Conservation (phyloP, 2,113 vertebrate species). For the Tringa solitaria region DNA sequence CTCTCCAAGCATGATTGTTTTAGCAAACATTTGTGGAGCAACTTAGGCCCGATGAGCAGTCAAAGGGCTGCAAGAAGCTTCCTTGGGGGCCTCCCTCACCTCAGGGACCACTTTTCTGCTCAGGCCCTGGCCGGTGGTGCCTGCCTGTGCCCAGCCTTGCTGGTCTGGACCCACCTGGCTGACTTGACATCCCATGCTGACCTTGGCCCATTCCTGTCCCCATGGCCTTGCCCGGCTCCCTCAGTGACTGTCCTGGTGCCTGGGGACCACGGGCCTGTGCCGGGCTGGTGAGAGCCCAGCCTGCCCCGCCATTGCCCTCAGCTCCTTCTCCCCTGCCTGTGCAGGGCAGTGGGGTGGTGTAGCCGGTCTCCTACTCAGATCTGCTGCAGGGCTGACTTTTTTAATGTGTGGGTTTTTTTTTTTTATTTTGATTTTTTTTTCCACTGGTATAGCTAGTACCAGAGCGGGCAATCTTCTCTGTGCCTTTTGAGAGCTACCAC, state of each 20-base stretch:
- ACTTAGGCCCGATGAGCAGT: rapidly evolving
- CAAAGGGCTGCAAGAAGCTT: not conserved
- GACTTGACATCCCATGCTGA: not conserved
- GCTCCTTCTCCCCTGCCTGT: not conserved
- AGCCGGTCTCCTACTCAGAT: not conserved
- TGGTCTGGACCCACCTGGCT: no score
- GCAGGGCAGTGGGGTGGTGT: not conserved
- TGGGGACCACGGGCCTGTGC: rapidly evolving
- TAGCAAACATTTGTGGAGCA: not conserved
- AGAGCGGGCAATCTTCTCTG: not conserved
- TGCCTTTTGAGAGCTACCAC: not conserved
- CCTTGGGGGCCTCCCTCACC: rapidly evolving
- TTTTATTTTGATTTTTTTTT: not conserved
- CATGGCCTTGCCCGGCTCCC: no score
- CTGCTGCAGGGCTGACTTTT: not conserved
- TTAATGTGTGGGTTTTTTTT: not conserved
- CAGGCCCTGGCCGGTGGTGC: rapidly evolving
- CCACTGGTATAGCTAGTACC: not conserved
- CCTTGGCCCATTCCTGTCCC: rapidly evolving
- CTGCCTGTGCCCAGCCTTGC: not conserved
- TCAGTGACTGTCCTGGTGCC: not conserved
- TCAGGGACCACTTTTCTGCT: not conserved
- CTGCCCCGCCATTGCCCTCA: not conserved
- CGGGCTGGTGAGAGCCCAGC: no score
- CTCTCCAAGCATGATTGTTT: not conserved